phyloP scores from a whole-genome alignment of 1,140 invertebrate species.

The Acromyrmex charruanus region DNA sequence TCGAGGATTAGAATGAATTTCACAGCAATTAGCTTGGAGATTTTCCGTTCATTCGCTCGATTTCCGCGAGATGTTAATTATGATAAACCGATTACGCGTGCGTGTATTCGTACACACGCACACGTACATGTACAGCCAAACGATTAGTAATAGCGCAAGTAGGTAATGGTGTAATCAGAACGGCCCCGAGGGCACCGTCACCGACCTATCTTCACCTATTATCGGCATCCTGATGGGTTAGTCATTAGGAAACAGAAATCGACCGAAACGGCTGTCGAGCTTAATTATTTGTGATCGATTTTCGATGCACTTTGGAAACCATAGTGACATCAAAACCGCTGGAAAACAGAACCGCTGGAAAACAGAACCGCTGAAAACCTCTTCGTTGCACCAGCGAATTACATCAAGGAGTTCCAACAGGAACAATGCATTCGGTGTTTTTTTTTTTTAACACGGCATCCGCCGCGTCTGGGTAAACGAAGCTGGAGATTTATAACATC shows the following conservation, averaged over 20 bases:
- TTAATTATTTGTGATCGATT: slow-evolving; percentile 59
- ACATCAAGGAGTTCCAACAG: not conserved
- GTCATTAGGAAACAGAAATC: slow-evolving; percentile 50
- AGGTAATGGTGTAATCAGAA: slow-evolving; percentile 66
- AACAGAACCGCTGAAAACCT: not conserved
- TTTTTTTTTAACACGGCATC: slow-evolving; percentile 1
- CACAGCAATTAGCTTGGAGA: slow-evolving; percentile 47
- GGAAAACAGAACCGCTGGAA: not conserved
- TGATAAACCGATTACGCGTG: slow-evolving; percentile 50
- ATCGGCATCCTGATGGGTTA: slow-evolving; percentile 46
- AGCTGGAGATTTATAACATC: slow-evolving; percentile 40
- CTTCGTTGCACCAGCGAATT: not conserved
- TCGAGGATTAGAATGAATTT: slow-evolving; percentile 40
- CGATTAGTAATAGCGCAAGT: slow-evolving; percentile 56
- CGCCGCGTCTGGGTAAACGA: slow-evolving; percentile 42
- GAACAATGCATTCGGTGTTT: slow-evolving; percentile 13
- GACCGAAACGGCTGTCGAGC: not conserved
- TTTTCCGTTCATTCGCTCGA: slow-evolving; percentile 53
- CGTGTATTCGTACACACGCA: not conserved
- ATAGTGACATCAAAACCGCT: not conserved
- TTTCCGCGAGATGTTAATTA: slow-evolving; percentile 62
- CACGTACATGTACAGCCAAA: not conserved
- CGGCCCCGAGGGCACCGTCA: slow-evolving; percentile 10
- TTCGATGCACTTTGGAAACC: slow-evolving; percentile 1
- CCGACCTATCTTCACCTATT: slow-evolving; percentile 58